Evolutionary conservation across 2,113 vertebrate genomes (phyloP).

Genomic region (Sinocyclocheilus anshuiensis): DNA sequence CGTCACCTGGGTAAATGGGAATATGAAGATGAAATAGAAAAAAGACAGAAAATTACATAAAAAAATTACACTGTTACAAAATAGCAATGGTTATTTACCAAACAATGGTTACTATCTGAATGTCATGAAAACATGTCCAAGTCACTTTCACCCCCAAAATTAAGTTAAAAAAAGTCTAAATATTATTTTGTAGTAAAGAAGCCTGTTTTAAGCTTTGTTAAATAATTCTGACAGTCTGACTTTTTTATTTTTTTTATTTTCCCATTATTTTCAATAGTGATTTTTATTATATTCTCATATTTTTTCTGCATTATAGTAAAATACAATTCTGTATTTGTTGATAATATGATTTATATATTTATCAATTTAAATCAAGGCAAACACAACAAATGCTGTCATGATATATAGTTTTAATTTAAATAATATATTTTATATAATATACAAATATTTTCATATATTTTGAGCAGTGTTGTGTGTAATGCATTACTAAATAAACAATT

Average conservation of each 20-base stretch:
- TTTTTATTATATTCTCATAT: neutral
- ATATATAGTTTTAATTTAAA: neutral
- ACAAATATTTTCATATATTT: neutral
- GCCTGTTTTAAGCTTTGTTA: neutral
- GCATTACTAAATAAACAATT: neutral
- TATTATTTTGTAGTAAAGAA: neutral
- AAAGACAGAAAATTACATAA: neutral
- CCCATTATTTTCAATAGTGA: neutral
- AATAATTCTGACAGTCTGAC: neutral
- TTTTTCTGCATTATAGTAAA: neutral
- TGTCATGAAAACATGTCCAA: neutral
- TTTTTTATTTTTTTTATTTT: neutral
- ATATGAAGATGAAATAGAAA: slow-evolving; percentile 14
- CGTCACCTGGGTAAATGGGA: slow-evolving; percentile 45
- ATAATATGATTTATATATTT: neutral
- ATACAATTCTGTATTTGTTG: neutral
- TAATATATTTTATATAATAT: neutral
- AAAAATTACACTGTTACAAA: neutral
- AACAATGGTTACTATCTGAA: neutral
- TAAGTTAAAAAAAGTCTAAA: neutral
- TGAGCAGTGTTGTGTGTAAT: neutral
- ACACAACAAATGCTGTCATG: neutral
- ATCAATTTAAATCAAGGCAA: neutral
- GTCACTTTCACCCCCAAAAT: neutral
- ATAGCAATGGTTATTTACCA: neutral